Evolutionary conservation across 2,888 invertebrate genomes (phyloP).

Genomic region (Lasius platythorax): DNA sequence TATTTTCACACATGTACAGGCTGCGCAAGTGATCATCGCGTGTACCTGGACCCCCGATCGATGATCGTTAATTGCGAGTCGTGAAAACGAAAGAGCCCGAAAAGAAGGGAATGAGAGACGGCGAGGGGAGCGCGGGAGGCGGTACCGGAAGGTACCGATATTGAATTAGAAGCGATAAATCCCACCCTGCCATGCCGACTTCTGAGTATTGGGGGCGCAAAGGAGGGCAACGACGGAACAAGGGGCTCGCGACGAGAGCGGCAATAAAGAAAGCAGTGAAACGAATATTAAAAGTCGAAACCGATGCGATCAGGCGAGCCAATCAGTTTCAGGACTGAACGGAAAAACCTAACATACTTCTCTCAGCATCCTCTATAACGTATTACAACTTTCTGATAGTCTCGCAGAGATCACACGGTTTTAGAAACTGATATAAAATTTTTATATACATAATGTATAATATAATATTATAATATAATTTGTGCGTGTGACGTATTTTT

Average conservation of each 20-base stretch:
- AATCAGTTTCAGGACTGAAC: conserved; percentile 27
- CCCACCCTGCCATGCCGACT: conserved; percentile 76
- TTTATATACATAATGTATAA: not conserved
- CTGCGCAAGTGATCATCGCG: conserved; percentile 10
- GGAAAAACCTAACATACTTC: not conserved
- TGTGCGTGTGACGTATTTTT: not conserved
- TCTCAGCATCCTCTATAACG: conserved; percentile 2
- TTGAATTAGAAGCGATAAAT: conserved; percentile 85
- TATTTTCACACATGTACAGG: conserved; percentile 10
- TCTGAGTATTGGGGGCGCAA: conserved; percentile 76
- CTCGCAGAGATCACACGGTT: too few relatives aligned
- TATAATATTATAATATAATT: not conserved
- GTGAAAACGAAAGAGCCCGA: conserved; percentile 60
- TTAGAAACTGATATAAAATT: not conserved
- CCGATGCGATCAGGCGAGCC: conserved; percentile 75
- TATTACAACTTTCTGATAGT: not conserved
- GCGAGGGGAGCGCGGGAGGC: not conserved
- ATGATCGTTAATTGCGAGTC: conserved; percentile 80
- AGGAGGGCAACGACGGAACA: conserved; percentile 67
- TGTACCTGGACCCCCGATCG: conserved; percentile 69
- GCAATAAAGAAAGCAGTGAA: conserved; percentile 80
- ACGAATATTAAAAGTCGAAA: conserved; percentile 84
- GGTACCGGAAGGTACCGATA: conserved; percentile 71
- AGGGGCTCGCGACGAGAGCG: conserved; percentile 54
- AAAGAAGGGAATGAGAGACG: conserved; percentile 26